Evolutionary conservation across 2,113 vertebrate genomes (phyloP).

Genomic region (Zeus faber): DNA sequence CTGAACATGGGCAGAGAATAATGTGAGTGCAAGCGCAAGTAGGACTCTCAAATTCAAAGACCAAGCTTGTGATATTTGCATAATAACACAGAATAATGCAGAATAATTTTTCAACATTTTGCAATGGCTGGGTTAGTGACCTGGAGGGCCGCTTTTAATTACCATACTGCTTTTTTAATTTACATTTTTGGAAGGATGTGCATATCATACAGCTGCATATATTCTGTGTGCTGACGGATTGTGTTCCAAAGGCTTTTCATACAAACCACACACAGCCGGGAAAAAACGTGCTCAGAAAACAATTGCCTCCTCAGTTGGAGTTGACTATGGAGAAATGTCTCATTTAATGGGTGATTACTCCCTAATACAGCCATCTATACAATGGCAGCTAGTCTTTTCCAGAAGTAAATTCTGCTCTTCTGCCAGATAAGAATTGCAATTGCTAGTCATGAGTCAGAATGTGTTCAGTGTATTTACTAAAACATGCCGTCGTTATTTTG

Average conservation of each 20-base stretch:
- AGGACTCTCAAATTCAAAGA: no score
- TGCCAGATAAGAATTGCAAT: slow-evolving; percentile 47
- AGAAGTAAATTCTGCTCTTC: slow-evolving; percentile 42
- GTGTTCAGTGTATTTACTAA: slow-evolving; percentile 56
- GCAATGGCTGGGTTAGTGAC: slow-evolving; percentile 4
- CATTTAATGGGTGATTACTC: slow-evolving; percentile 72
- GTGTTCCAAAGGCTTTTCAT: slow-evolving; percentile 36
- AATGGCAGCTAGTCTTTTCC: slow-evolving; percentile 49
- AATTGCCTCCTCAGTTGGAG: slow-evolving; percentile 62
- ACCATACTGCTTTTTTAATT: no score
- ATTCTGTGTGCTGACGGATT: slow-evolving; percentile 30
- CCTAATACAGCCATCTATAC: slow-evolving; percentile 64
- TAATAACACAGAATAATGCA: neutral
- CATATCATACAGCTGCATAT: neutral
- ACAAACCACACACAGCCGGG: slow-evolving; percentile 39
- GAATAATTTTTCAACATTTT: neutral
- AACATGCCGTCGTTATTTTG: slow-evolving; percentile 49
- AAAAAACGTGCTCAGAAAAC: no score
- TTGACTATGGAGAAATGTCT: slow-evolving; percentile 71
- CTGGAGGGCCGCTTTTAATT: neutral
- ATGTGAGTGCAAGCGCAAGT: no score
- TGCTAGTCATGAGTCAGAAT: slow-evolving; percentile 36
- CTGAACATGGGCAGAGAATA: no score
- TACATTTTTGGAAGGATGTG: neutral
- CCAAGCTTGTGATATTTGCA: no score